Conservation (phyloP, 2,797 vertebrate species). For the Bucorvus abyssinicus region DNA sequence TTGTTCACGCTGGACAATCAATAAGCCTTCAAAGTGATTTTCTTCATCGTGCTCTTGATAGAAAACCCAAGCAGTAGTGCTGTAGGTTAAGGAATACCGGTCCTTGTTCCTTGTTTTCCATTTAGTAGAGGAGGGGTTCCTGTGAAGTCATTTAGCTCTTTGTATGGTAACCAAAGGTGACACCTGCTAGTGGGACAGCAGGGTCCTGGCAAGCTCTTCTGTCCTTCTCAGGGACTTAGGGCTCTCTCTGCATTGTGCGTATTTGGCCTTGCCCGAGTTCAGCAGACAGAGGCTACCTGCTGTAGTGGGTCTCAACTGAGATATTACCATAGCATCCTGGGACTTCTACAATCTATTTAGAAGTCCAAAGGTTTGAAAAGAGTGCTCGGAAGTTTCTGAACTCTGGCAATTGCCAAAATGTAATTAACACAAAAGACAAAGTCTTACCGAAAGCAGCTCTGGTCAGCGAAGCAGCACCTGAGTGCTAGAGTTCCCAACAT, state of each 20-base stretch:
- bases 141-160: not conserved
- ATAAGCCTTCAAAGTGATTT: not conserved
- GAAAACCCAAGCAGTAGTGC: not conserved
- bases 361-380: conserved; percentile 69
- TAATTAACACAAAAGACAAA: conserved; percentile 68
- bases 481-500: conserved; percentile 12
- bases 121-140: not conserved
- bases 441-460: conserved; percentile 37
- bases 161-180: not conserved
- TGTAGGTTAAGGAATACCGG: not conserved
- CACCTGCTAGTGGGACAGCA: conserved; percentile 1
- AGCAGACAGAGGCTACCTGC: conserved; percentile 32
- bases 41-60: not conserved
- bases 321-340: conserved; percentile 64
- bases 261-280: conserved; percentile 19
- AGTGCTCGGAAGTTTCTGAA: conserved; percentile 70
- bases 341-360: conserved; percentile 58
- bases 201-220: conserved; percentile 13
- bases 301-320: conserved; percentile 37
- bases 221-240: not conserved
- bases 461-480: conserved; percentile 48
- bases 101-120: not conserved
- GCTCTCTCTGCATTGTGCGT: not conserved
- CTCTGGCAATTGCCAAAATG: conserved; percentile 53
- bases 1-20: not conserved